Evolutionary conservation across 1,140 invertebrate species (phyloP).

Genomic region (Drosophila ambigua): DNA sequence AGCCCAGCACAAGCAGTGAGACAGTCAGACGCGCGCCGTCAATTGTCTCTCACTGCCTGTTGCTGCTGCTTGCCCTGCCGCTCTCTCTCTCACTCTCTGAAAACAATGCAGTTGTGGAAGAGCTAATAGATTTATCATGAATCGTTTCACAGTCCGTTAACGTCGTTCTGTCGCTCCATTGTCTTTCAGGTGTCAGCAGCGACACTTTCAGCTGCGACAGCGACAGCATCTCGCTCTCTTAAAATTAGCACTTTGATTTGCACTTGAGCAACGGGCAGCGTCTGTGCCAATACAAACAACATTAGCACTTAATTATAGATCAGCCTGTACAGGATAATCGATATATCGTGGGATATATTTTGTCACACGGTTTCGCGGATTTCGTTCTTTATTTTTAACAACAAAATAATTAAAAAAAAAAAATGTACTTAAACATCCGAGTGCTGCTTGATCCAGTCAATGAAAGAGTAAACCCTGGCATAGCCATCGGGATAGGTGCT

Average conservation of each 20-base stretch:
- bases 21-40: conserved; percentile 3
- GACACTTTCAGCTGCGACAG: conserved; percentile 4
- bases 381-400: neutral
- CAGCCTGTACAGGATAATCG: too few species aligned
- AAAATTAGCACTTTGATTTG: neutral
- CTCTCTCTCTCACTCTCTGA: neutral
- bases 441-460: conserved; percentile 83
- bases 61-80: conserved; percentile 7
- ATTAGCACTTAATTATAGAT: too few species aligned
- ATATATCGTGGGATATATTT: too few species aligned
- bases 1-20: neutral
- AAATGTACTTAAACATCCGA: conserved; percentile 14
- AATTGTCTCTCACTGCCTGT: conserved; percentile 34
- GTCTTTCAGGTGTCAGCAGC: conserved; percentile 17
- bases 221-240: neutral
- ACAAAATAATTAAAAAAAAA: neutral
- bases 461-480: conserved; percentile 83
- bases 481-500: conserved; percentile 85
- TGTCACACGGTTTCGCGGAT: neutral
- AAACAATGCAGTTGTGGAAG: conserved; percentile 31
- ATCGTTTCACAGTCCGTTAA: conserved; percentile 54
- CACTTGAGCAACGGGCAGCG: neutral
- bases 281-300: neutral
- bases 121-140: conserved; percentile 62
- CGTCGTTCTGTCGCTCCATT: conserved; percentile 20